Conservation (phyloP, 2,888 invertebrate species). For the Iselma pallidipennis region DNA sequence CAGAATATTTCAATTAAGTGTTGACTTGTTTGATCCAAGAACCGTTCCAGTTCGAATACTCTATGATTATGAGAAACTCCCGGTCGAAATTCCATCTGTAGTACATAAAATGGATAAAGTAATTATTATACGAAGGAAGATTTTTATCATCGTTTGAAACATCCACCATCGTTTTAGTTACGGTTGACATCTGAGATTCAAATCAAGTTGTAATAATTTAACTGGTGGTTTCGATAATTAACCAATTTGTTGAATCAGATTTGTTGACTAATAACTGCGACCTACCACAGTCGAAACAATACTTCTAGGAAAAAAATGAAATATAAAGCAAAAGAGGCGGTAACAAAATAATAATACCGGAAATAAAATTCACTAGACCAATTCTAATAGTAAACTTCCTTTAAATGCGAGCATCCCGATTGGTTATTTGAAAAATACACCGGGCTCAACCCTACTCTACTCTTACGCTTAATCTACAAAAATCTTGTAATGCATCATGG, state of each 20-base stretch:
- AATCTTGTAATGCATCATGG: conserved; percentile 43
- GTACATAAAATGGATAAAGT: not conserved
- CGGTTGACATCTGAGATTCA: conserved; percentile 8
- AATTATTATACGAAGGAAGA: conserved; percentile 3
- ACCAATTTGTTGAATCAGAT: conserved; percentile 14
- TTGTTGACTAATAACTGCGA: conserved; percentile 28
- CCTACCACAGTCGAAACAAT: conserved; percentile 30
- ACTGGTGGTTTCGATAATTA: conserved; percentile 13
- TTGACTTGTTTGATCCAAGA: not conserved
- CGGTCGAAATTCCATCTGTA: not conserved
- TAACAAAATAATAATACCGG: not conserved
- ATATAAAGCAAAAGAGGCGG: no score
- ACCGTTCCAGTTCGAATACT: not conserved
- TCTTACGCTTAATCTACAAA: conserved; percentile 37
- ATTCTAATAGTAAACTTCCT: conserved; percentile 40
- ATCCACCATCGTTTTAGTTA: not conserved
- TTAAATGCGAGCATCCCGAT: conserved; percentile 31
- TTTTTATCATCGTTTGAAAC: not conserved
- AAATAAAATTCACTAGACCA: conserved; percentile 25
- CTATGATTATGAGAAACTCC: not conserved
- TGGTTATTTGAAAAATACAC: conserved; percentile 36
- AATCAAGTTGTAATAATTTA: not conserved
- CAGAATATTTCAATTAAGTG: conserved; percentile 5
- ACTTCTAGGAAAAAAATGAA: no score
- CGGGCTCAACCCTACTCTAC: conserved; percentile 29